A percentile compares a stretch with the other conserved stretches of the same genome.
These are phyloP conservation scores for Syngnathus typhle DNA, from an alignment of 2,113 vertebrate genomes.

Conservation along the genomic window DNA sequence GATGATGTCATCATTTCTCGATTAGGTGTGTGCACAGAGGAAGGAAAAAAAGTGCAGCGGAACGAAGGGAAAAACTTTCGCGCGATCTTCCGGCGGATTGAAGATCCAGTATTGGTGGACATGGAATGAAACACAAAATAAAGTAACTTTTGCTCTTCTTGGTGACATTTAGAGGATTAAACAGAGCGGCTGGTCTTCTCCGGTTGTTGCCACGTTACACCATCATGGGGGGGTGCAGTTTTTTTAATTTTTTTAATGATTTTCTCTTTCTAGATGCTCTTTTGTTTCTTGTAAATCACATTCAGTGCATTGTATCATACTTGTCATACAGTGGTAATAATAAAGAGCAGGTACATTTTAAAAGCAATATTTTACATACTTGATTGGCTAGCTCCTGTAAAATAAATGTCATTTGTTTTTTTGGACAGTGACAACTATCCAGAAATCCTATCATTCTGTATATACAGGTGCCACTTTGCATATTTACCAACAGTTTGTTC, in stretches of 20 bases:
- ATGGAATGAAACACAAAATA: neutral
- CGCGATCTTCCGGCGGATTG: constrained; percentile 78
- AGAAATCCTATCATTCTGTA: neutral
- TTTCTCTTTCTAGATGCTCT: neutral
- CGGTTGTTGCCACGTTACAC: neutral
- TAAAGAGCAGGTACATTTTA: neutral
- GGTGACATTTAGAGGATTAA: neutral
- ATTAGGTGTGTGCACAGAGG: constrained; percentile 82
- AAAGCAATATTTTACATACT: neutral
- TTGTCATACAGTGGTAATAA: neutral
- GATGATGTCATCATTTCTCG: constrained; percentile 75
- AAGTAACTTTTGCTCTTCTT: neutral
- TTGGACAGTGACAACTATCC: neutral
- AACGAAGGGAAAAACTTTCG: constrained; percentile 82
- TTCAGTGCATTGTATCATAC: neutral
- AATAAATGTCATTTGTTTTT: neutral
- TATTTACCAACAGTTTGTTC: neutral
- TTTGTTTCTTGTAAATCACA: constrained; percentile 14
- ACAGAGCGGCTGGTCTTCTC: neutral
- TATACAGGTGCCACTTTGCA: neutral
- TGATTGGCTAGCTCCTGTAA: neutral
- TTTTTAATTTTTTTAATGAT: constrained; percentile 7
- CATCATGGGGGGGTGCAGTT: neutral
- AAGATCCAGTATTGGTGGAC: constrained; percentile 47
- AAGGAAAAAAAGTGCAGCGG: constrained; percentile 87